Evolutionary conservation across 1,140 invertebrate genomes (phyloP), one percentile per base, ranked within the genome.

Genomic region (Heliconius melpomene): DNA sequence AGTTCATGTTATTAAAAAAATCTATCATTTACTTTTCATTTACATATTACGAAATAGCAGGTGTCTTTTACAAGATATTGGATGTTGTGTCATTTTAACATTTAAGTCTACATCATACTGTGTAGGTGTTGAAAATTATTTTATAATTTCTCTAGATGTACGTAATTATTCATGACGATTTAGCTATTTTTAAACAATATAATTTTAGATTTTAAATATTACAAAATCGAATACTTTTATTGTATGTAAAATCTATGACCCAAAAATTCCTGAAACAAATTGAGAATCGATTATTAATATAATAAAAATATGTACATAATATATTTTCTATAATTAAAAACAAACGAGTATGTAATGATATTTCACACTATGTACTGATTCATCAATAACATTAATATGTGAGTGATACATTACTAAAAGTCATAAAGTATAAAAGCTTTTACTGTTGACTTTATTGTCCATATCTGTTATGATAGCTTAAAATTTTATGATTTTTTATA

Each of bases 91-190:
- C 83, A 83, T 38, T 72, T 87, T 85, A 83, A 85, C 83, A 83
- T 80, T 85, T 86, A 72, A 86, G 83, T 84, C 83, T 89, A 84
- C 83, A 89, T 84, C 83, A 87, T 86, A 85, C 79, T 88, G 88
- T 88, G 90, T 91, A 90, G 90, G 90, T 89, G 89, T 86, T 77
- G 83, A 82, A 83, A 82, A 86, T 82, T 82, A 84, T 77, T 83
- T 82, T 76, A 82, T 82, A 80, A 84, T 85, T 86, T 85, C 83
- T 81, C 72, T 79, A 76, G 74, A 81, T 75, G 72, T 83, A 78
- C 79, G 75, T 79, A 81, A 85, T 80, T 74, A 75, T 84, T 78
- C 52, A 77, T 82, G 84, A 85, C 80, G 79, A 82, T 83, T 85
- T 83, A 81, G 54, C 74, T 81, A 81, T 83, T 80, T 79, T 77